Conservation (phyloP, 2,888 invertebrate genomes). For the Lissocephala sabroskyi region DNA sequence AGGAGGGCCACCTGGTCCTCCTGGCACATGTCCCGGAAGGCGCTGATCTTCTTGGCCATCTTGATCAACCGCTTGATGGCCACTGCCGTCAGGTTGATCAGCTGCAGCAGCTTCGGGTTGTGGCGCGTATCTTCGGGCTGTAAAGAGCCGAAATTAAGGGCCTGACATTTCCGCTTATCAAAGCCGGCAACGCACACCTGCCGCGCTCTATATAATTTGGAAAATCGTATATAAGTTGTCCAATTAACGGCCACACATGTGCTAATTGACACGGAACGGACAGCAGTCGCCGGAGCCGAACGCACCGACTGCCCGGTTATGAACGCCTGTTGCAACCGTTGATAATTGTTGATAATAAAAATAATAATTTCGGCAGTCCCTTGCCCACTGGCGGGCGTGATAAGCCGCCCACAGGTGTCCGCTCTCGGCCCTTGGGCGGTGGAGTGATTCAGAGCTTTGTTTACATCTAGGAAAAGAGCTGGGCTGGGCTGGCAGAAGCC, state of each 20-base stretch:
- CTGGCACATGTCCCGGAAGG: conserved; percentile 94
- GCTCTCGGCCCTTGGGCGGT: conserved; percentile 14
- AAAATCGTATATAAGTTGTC: conserved; percentile 49
- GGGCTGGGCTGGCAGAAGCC: conserved; percentile 50
- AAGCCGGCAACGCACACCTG: conserved; percentile 35
- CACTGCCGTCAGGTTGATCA: conserved; percentile 92
- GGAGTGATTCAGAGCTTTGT: conserved; percentile 30
- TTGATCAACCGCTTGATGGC: conserved; percentile 90
- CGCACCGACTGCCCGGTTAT: conserved; percentile 25
- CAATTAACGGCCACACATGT: conserved; percentile 54
- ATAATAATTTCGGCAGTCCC: background rate
- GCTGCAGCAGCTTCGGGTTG: conserved; percentile 84
- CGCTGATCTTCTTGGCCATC: conserved; percentile 88
- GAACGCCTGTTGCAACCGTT: conserved; percentile 46
- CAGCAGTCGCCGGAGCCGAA: conserved; percentile 25
- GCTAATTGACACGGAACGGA: conserved; percentile 49
- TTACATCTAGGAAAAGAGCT: conserved; percentile 41
- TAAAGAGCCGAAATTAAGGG: conserved; percentile 3
- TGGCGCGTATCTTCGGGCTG: conserved; percentile 71
- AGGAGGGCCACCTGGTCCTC: conserved; percentile 87
- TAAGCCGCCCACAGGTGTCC: background rate
- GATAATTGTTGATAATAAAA: conserved; percentile 45
- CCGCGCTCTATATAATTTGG: conserved; percentile 25
- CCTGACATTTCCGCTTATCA: background rate
- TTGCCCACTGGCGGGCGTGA: conserved; percentile 1